Percentiles rank a stretch among this genome's conserved stretches.
phyloP scores from a whole-genome alignment of 2,113 vertebrate species.

The Recurvirostra avosetta region DNA sequence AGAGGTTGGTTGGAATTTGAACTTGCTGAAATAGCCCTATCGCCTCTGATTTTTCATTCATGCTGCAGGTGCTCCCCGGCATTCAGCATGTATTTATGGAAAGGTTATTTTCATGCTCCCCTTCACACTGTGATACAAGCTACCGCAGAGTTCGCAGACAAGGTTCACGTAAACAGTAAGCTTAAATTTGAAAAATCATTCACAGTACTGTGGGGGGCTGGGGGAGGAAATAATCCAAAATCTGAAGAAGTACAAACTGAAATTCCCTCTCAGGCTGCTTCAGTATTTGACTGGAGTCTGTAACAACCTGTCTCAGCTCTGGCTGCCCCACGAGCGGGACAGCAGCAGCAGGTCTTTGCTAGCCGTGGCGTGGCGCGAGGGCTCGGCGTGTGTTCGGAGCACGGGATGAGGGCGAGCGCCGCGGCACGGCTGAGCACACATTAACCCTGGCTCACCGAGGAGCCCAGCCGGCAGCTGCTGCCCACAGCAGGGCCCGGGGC shows the following conservation, averaged over 20 bases:
- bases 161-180: not conserved
- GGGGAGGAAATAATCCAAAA: not conserved
- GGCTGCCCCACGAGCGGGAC: not conserved
- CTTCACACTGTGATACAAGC: not conserved
- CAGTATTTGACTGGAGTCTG: not conserved
- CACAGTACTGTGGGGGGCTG: not conserved
- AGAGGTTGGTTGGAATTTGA: not conserved
- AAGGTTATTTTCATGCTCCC: not conserved
- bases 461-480: not conserved
- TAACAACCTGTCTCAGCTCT: fast-evolving
- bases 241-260: not conserved
- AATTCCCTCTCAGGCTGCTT: not conserved
- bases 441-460: fast-evolving
- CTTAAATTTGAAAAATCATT: not conserved
- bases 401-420: too few relatives aligned
- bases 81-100: not conserved
- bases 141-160: not conserved
- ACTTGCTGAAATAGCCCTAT: not conserved
- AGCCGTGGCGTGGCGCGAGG: fast-evolving
- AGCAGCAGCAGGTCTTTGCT: not conserved
- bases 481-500: not conserved
- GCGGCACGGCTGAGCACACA: fast-evolving
- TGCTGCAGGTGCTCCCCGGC: not conserved
- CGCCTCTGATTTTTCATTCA: not conserved
- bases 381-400: too few relatives aligned